phyloP scores from a whole-genome alignment of 2,888 invertebrate genomes.

The Diaprepes abbreviatus region DNA sequence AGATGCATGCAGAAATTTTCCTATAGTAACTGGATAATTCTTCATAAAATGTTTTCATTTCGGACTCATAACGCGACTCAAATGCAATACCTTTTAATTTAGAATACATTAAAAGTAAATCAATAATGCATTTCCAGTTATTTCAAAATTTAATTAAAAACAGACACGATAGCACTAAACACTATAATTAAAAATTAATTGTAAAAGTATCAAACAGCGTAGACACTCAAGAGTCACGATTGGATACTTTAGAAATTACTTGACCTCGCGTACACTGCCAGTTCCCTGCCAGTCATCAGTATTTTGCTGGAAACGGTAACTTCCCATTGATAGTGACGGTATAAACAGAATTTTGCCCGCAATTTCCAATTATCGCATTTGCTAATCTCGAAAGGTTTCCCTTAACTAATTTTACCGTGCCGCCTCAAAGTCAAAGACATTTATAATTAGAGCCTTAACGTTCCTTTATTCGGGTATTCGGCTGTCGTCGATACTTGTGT shows the following conservation, averaged over 20 bases:
- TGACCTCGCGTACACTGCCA: not conserved
- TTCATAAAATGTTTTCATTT: too few species aligned
- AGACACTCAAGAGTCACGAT: not conserved
- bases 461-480: constrained; percentile 23
- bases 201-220: too few species aligned
- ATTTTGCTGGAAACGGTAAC: not conserved
- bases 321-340: constrained; percentile 21
- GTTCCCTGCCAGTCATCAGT: not conserved
- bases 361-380: constrained; percentile 32
- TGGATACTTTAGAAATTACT: not conserved
- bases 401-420: constrained; percentile 24
- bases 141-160: too few species aligned
- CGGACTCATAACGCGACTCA: too few species aligned
- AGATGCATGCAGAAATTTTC: too few species aligned
- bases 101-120: too few species aligned
- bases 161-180: too few species aligned
- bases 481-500: constrained; percentile 33
- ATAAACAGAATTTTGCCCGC: constrained; percentile 18
- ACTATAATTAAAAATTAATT: too few species aligned
- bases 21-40: too few species aligned
- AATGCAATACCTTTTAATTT: too few species aligned
- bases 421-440: constrained; percentile 38
- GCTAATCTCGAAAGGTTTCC: constrained; percentile 26
- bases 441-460: constrained; percentile 38
- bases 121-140: too few species aligned